Base-by-base conservation (phyloP, 2,888 invertebrate species). In the Villa cingulata region DNA sequence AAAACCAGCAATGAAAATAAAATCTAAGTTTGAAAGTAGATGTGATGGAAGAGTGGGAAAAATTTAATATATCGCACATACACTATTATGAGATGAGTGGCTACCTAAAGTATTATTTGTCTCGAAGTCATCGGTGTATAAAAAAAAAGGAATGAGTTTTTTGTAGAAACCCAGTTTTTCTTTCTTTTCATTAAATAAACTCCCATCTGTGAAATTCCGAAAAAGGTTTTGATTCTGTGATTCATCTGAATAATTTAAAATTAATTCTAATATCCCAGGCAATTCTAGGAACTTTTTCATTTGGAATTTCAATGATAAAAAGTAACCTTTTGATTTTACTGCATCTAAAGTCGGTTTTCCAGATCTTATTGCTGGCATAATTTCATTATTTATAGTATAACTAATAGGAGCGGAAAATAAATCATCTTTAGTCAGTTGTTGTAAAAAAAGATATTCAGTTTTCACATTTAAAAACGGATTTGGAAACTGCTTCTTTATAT, bases 51-150 rank as follows among this genome's bases (percentile, higher is more conserved):
- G 32, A 15, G 36, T 43, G 14, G 43, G 43, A 37, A 43, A 43
- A 18, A 14, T 43, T 10, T 43, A 43, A 37, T 43, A 43, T 12
- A 43, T 43, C 3, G 36, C 43, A n/a, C 37, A 43, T 9, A 43
- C 7, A 16, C 16, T 43, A 19, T 43, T 20, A 16, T 43, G 37
- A 43, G 16, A 15, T 14, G 43, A 23, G n/a, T 43, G 43, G 6
- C 43, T 43, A 17, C 43, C 43, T 10, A 43, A 37, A 19, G 23
- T 19, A 14, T 43, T 43, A 37, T 43, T 43, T 37, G 19, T 6
- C 23, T 36, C 37, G 20, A 43, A 37, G 10, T 29, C 29, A 10
- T 29, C 29, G 3, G 29, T 12, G 12, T 29, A 29, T 29, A 29
- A 29, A 10, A 29, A 29, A 29, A 29, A 29, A 4, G 29, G 29